These are phyloP conservation scores for Ellobius talpinus DNA, from an alignment of 2,113 vertebrate genomes.

Conservation along the genomic window DNA sequence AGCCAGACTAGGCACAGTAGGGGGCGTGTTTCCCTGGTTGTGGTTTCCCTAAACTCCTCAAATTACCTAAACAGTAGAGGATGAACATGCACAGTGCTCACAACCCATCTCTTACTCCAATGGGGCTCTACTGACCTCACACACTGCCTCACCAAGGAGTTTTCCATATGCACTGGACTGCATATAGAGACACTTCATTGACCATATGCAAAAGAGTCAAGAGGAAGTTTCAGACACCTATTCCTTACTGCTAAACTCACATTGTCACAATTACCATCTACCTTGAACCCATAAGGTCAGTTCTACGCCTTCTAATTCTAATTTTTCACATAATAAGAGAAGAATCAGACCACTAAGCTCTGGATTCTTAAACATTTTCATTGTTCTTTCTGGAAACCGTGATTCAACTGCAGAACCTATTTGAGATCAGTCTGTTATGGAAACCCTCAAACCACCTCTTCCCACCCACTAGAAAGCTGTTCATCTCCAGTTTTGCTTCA, in stretches of 20 bases:
- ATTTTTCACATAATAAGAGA: background rate
- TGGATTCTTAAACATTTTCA: background rate
- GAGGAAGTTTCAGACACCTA: background rate
- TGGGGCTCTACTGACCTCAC: background rate
- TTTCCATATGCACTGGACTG: background rate
- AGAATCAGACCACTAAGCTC: background rate
- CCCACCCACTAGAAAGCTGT: too few relatives aligned
- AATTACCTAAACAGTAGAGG: background rate
- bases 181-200: background rate
- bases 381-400: background rate
- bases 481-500: background rate
- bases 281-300: background rate
- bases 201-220: background rate
- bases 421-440: too few relatives aligned
- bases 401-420: background rate
- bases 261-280: background rate
- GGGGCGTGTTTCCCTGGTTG: background rate
- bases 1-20: background rate
- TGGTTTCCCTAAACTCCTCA: background rate
- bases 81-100: background rate
- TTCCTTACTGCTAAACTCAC: background rate
- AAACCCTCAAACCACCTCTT: too few relatives aligned
- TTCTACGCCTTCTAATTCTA: background rate
- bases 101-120: background rate
- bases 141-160: background rate